A percentile compares a stretch with the other conserved stretches of the same genome.
phyloP scores from a whole-genome alignment of 2,888 invertebrate species.

The Cephalotes varians region DNA sequence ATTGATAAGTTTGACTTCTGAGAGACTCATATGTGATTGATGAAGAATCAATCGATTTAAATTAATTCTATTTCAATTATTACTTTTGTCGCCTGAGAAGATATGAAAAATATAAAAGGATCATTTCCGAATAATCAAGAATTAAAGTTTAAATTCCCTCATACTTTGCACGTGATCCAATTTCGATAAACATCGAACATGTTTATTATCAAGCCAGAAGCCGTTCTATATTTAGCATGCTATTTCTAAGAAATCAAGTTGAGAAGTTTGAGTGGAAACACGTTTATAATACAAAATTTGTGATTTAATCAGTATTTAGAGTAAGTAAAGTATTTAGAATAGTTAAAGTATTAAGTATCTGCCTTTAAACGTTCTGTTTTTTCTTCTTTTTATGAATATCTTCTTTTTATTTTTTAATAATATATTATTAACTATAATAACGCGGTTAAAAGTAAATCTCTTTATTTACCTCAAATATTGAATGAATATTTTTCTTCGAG shows the following conservation, averaged over 20 bases:
- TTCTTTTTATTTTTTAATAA: neutral
- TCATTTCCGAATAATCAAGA: neutral
- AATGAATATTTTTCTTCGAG: neutral
- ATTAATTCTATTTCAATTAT: neutral
- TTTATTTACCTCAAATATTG: neutral
- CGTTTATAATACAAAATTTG: slow-evolving; percentile 14
- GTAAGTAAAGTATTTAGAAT: too few species aligned
- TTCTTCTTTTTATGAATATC: neutral
- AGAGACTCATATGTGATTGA: neutral
- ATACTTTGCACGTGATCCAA: neutral
- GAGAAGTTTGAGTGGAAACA: slow-evolving; percentile 25
- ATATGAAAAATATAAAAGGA: neutral
- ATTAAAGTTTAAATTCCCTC: neutral
- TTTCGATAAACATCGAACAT: slow-evolving; percentile 40
- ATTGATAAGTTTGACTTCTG: neutral
- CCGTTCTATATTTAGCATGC: slow-evolving; percentile 39
- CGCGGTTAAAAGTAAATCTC: neutral
- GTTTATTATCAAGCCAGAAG: slow-evolving; percentile 47
- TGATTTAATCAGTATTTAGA: neutral
- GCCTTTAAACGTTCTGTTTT: neutral
- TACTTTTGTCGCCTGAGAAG: neutral
- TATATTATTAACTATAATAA: neutral
- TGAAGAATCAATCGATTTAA: neutral
- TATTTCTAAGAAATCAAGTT: slow-evolving; percentile 20
- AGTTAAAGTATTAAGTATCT: too few species aligned